Evolutionary conservation across 2,797 vertebrate genomes (phyloP).

Genomic region (Poecilia wingei): DNA sequence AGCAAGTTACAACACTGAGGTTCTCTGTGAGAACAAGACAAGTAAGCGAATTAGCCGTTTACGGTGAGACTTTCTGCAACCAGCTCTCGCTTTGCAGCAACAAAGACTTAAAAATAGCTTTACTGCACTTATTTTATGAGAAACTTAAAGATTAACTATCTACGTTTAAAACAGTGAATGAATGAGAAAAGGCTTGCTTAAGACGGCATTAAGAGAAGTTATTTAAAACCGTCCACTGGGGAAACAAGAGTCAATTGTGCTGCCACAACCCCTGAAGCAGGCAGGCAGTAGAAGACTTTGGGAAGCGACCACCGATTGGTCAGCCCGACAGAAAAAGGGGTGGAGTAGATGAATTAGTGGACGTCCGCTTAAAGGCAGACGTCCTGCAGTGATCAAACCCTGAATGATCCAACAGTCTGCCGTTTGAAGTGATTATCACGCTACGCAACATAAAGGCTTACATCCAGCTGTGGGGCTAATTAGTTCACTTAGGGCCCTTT

Average conservation of each 20-base stretch:
- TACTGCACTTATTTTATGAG: constrained; percentile 64
- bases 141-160: constrained; percentile 28
- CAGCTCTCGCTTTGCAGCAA: constrained; percentile 29
- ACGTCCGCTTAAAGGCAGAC: constrained; percentile 73
- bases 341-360: constrained; percentile 75
- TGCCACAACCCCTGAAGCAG: constrained; percentile 83
- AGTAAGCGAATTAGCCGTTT: constrained; percentile 33
- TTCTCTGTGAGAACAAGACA: constrained; percentile 35
- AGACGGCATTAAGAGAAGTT: constrained; percentile 75
- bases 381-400: constrained; percentile 87
- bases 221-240: constrained; percentile 76
- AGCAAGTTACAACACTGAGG: constrained; percentile 32
- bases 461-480: constrained; percentile 81
- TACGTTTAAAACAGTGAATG: constrained; percentile 58
- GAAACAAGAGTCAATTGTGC: constrained; percentile 87
- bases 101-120: constrained; percentile 54
- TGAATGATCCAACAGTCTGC: constrained; percentile 83
- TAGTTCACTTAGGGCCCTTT: constrained; percentile 83
- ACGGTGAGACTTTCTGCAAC: constrained; percentile 47
- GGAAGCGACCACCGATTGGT: constrained; percentile 73
- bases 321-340: constrained; percentile 61
- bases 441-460: constrained; percentile 83
- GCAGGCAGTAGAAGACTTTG: constrained; percentile 69
- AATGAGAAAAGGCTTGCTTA: constrained; percentile 66
- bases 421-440: constrained; percentile 87